Evolutionary conservation across 2,888 invertebrate species (phyloP).

Genomic region (Rotaria sp.): DNA sequence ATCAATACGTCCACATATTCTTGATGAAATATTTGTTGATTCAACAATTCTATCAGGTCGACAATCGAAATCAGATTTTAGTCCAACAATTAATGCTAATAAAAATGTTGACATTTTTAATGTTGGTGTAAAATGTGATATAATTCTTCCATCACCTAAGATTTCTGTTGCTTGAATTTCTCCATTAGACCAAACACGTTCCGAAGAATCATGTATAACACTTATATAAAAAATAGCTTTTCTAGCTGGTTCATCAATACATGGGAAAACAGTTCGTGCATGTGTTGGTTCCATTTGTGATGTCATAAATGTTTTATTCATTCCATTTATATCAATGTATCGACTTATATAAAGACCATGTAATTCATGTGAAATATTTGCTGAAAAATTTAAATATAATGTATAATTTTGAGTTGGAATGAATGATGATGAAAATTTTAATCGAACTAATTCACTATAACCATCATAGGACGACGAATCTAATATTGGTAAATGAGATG

Average conservation of each 20-base stretch:
- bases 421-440: not conserved
- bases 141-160: constrained; percentile 38
- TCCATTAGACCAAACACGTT: constrained; percentile 50
- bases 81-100: constrained; percentile 73
- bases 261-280: constrained; percentile 49
- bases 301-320: constrained; percentile 11
- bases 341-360: constrained; percentile 7
- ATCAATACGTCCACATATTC: constrained; percentile 34
- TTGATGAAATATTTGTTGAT: not conserved
- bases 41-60: constrained; percentile 29
- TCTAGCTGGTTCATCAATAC: constrained; percentile 49
- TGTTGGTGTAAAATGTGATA: constrained; percentile 66
- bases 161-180: constrained; percentile 43
- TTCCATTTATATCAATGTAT: not conserved
- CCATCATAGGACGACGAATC: not conserved
- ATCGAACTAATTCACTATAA: not conserved
- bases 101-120: constrained; percentile 89
- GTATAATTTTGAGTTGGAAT: not conserved
- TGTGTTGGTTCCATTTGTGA: constrained; percentile 23
- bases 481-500: not conserved
- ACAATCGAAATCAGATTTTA: constrained; percentile 69
- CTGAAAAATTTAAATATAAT: not conserved
- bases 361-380: not conserved
- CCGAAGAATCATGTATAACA: constrained; percentile 45
- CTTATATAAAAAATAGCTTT: constrained; percentile 48